Base-by-base conservation (phyloP, 1,140 invertebrate species). In the Nixonia krombeini region DNA sequence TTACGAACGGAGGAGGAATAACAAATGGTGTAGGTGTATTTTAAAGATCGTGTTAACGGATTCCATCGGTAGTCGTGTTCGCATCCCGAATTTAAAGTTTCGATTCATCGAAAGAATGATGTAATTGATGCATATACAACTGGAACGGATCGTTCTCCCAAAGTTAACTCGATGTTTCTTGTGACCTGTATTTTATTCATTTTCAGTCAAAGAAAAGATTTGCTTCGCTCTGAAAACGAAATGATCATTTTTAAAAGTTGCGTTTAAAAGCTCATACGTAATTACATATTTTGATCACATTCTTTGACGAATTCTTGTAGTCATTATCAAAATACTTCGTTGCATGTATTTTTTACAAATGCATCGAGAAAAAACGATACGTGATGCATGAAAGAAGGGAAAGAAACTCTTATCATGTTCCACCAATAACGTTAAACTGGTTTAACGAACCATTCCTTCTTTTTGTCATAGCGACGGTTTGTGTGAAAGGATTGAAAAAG, bases 381-480 rank as follows among this genome's bases (percentile, higher is more conserved):
- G 12, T 35, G 10, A 31, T n/a, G 9, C 2, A 12, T 2, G 5
- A 13, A 35, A 13, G 13, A 10, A 35, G 10, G 10, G 21, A 37
- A 50, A 64, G 61, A 64, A 64, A 64, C 55, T 64, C 31, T 37
- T 51, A 58, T 64, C 35, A 50, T 53, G 21, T 53, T 45, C 50
- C 41, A 49, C 42, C 51, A 58, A 58, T 58, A 58, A 53, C 46
- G 40, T 58, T 28, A 66, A 66, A 58, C 62, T 58, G 52, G 62
- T 55, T 58, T 66, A 66, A 66, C 26, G 62, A 66, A 66, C 47
- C 62, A 44, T 59, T 37, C 21, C 35, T 12, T 4, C 1, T 49
- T 46, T 66, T 58, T 58, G 49, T 57, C 41, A 31, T 18, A 4
- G 35, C 38, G 46, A 35, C 23, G 37, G 50, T 50, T 33, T 53